phyloP scores from a whole-genome alignment of 1,140 invertebrate species.

The Monomorium pharaonis region DNA sequence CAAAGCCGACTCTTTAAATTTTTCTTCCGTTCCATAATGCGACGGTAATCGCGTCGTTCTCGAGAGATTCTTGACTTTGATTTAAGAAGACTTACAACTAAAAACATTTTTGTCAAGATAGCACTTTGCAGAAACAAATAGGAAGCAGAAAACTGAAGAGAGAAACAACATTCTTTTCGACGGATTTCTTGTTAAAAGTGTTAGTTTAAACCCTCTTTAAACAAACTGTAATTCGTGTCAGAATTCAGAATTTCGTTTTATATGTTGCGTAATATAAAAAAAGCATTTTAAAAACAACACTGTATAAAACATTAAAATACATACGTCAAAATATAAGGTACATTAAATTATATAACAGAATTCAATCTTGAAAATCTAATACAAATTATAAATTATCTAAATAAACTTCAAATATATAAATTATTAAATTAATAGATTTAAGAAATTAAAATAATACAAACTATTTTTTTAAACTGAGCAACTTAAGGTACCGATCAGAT shows the following conservation, averaged over 20 bases:
- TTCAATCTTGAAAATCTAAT: background rate
- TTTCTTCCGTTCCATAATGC: slow-evolving; percentile 41
- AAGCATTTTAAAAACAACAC: background rate
- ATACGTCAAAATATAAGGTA: background rate
- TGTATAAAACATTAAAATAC: background rate
- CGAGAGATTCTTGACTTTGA: slow-evolving; percentile 39
- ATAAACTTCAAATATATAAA: background rate
- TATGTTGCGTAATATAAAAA: background rate
- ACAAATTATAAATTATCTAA: background rate
- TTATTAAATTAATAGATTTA: background rate
- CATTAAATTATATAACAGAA: background rate
- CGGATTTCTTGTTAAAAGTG: background rate
- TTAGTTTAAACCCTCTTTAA: background rate
- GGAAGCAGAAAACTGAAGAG: background rate
- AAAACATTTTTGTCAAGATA: slow-evolving; percentile 26
- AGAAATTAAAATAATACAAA: background rate
- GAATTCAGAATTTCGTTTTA: background rate
- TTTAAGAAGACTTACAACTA: slow-evolving; percentile 43
- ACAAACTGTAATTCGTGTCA: background rate
- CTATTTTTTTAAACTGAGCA: too few relatives aligned
- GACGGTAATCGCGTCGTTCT: slow-evolving; percentile 36
- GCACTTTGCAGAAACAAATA: slow-evolving; percentile 7
- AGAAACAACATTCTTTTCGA: background rate
- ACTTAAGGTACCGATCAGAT: background rate
- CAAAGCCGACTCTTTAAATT: slow-evolving; percentile 48